Percentiles rank a stretch among this genome's conserved stretches.
Evolutionary conservation across 2,888 invertebrate genomes (phyloP).

Genomic region (Lepidocyrtinus sp.): DNA sequence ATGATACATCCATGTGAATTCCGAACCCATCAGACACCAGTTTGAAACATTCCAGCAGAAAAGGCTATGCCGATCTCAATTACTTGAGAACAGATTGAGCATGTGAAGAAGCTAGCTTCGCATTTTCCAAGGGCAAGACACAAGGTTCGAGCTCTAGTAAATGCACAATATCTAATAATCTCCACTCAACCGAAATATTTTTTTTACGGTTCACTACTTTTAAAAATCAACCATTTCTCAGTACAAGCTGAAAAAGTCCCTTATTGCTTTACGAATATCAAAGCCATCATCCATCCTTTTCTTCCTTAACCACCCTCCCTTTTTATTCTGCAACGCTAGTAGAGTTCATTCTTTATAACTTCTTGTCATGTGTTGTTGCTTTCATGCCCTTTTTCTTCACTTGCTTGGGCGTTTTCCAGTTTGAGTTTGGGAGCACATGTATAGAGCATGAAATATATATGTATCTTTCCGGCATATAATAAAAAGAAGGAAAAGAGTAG

Average conservation of each 20-base stretch:
- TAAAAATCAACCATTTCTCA: background rate
- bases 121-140: background rate
- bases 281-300: background rate
- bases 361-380: background rate
- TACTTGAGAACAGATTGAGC: conserved; percentile 32
- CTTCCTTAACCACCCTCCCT: background rate
- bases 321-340: background rate
- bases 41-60: conserved; percentile 46
- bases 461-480: background rate
- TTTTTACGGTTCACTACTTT: conserved; percentile 42
- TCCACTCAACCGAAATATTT: conserved; percentile 48
- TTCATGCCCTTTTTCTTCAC: conserved; percentile 22
- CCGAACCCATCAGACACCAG: conserved; percentile 41
- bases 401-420: conserved; percentile 41
- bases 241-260: background rate
- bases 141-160: background rate
- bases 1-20: conserved; percentile 25
- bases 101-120: background rate
- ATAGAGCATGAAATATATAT: background rate
- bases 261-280: background rate
- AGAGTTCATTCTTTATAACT: background rate
- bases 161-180: conserved; percentile 24
- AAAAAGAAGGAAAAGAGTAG: background rate
- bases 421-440: conserved; percentile 25
- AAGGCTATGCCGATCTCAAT: conserved; percentile 43